Conservation (phyloP, 2,888 invertebrate species). For the Cantharis rufa region DNA sequence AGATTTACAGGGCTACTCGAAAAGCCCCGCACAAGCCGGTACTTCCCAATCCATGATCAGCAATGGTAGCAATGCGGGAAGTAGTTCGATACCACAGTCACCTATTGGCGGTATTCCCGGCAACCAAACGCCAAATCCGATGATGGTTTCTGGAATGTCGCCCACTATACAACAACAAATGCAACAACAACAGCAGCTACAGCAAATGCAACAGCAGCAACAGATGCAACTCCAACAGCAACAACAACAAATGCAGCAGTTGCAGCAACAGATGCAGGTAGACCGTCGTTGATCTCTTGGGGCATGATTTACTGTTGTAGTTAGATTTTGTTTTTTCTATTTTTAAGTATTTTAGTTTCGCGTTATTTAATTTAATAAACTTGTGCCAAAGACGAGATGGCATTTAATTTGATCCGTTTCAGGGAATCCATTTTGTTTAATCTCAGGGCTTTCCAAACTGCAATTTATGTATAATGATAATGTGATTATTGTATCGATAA, state of each 20-base stretch:
- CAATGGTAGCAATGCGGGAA: conserved; percentile 47
- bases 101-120: conserved; percentile 48
- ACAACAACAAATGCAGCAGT: conserved; percentile 60
- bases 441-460: conserved; percentile 34
- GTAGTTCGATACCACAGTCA: conserved; percentile 42
- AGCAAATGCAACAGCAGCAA: conserved; percentile 61
- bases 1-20: conserved; percentile 70
- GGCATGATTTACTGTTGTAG: conserved; percentile 42
- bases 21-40: conserved; percentile 60
- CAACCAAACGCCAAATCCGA: conserved; percentile 54
- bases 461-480: conserved; percentile 28
- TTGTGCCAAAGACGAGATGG: not conserved
- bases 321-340: conserved; percentile 29
- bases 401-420: not conserved
- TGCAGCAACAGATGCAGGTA: conserved; percentile 69
- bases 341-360: not conserved
- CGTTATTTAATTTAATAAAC: not conserved
- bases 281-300: conserved; percentile 54
- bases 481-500: conserved; percentile 34
- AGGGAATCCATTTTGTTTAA: conserved; percentile 18
- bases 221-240: conserved; percentile 60
- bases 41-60: conserved; percentile 52
- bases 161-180: conserved; percentile 54
- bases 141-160: conserved; percentile 62
- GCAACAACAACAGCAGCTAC: conserved; percentile 54